Evolutionary conservation across 2,888 invertebrate species (phyloP).

Genomic region (Dexiosoma caninum): DNA sequence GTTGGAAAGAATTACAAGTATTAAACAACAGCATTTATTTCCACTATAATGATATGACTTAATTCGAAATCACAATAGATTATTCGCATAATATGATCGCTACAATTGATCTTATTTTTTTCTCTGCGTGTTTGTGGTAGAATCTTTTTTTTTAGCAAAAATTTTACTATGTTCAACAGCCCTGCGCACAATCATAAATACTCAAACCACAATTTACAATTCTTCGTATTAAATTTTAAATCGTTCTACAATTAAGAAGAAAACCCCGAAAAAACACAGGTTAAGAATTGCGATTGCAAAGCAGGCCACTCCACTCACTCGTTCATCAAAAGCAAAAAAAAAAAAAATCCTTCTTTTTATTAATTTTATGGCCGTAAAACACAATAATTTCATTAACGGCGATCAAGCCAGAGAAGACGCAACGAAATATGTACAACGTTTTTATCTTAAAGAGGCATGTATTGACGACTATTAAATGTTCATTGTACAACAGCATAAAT

Average conservation of each 20-base stretch:
- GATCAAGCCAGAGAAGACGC: background rate
- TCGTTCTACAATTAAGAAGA: background rate
- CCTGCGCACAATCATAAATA: slow-evolving; percentile 34
- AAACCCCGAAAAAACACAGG: slow-evolving; percentile 32
- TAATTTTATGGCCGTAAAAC: slow-evolving; percentile 46
- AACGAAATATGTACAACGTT: slow-evolving; percentile 25
- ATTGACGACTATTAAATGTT: slow-evolving; percentile 59
- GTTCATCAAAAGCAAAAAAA: background rate
- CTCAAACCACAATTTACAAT: slow-evolving; percentile 44
- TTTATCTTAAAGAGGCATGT: slow-evolving; percentile 61
- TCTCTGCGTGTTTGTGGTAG: too few relatives aligned
- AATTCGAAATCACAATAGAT: too few relatives aligned
- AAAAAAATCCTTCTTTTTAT: too few relatives aligned
- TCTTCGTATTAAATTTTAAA: background rate
- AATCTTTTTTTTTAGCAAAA: too few relatives aligned
- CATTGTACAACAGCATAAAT: slow-evolving; percentile 41
- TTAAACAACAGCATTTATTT: too few relatives aligned
- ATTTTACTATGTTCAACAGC: too few relatives aligned
- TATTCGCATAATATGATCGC: too few relatives aligned
- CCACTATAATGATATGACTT: too few relatives aligned
- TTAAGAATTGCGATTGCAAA: slow-evolving; percentile 11
- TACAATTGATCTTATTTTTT: too few relatives aligned
- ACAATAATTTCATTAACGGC: slow-evolving; percentile 55
- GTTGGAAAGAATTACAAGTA: too few relatives aligned
- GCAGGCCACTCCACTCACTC: background rate